Percentiles rank a stretch among this genome's conserved stretches.
phyloP scores from a whole-genome alignment of 2,888 invertebrate genomes.

The Luperina testacea region DNA sequence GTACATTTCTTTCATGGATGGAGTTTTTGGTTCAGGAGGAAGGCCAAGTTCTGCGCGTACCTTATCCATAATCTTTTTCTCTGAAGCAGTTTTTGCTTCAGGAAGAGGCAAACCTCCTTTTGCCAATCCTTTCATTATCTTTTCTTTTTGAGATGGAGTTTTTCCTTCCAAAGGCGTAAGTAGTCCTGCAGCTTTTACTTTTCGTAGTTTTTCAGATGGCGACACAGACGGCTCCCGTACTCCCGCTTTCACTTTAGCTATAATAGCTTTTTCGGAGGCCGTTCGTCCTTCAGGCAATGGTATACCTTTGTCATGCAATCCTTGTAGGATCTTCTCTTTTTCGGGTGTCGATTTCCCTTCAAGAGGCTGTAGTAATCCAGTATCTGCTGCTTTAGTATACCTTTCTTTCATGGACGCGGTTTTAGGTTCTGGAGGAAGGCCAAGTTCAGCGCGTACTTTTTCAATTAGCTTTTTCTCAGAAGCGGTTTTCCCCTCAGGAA shows the following conservation, averaged over 20 bases:
- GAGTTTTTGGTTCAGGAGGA: slow-evolving; percentile 44
- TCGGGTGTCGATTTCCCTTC: slow-evolving; percentile 19
- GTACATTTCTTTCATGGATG: slow-evolving; percentile 34
- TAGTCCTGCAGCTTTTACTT: not conserved
- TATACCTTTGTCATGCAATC: slow-evolving; percentile 4
- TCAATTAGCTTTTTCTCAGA: not conserved
- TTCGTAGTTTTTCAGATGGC: no score
- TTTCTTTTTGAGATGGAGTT: no score
- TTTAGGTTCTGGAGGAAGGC: not conserved
- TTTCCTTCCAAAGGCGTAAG: no score
- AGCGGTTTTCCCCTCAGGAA: slow-evolving; percentile 7
- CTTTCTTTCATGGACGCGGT: slow-evolving; percentile 5
- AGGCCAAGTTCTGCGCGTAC: slow-evolving; percentile 6
- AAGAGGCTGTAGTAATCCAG: not conserved
- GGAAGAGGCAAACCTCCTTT: no score
- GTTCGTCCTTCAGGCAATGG: slow-evolving; percentile 29
- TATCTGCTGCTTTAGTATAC: not conserved
- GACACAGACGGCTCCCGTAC: no score
- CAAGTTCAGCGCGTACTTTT: not conserved
- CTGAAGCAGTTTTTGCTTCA: no score
- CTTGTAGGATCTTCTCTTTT: slow-evolving; percentile 11
- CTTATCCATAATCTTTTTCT: not conserved
- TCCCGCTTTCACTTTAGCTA: not conserved
- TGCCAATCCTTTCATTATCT: no score
- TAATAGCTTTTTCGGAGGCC: slow-evolving; percentile 3